Base-by-base conservation (phyloP, 2,797 vertebrate species). In the Microtus agrestis region DNA sequence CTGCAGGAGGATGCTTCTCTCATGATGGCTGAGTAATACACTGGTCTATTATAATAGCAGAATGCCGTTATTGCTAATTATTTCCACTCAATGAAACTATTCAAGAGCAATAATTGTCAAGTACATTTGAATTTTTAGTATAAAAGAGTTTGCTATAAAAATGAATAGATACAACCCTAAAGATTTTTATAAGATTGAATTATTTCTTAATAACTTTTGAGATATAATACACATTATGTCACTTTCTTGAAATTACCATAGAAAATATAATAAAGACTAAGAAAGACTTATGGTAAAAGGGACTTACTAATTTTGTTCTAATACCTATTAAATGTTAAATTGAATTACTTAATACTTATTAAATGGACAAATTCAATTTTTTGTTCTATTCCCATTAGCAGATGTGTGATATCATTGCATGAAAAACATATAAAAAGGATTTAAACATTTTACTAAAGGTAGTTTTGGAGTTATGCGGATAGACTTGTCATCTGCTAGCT, bases 241-340 rank as follows among this genome's bases (percentile, higher is more conserved):
- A 40, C 17, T 84, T 8, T 89, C 6, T 89, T 91, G 23, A 40
- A 79, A 17, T 84, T 12, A 74, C 11, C 2, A 87, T 76, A n/a
- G 51, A 54, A 91, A 73, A 79, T 81, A 63, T 56, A 17, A 87
- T 79, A 91, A 56, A 90, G 31, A 74, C 37, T 37, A 65, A 71
- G n/a, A 5, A 40, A 67, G 29, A 74, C n/a, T 96, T 89, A 74
- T 5, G 34, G 4, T 86, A n/a, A 48, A 69, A 6, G 29, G 73
- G 48, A 85, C 2, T 4, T 56, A 21, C 40, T 95, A 69, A 92
- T 85, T 91, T 94, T 92, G 14, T 81, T 92, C 14, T 88, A 78
- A 48, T 1, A 74, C 76, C 67, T 73, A 73, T 27, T 34, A 92
- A 96, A 87, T 65, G 5, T 65, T 59, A 40, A 59, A 40, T 40